These are phyloP conservation scores for Caiman crocodilus DNA, from an alignment of 2,797 vertebrate species.

Conservation along the genomic window DNA sequence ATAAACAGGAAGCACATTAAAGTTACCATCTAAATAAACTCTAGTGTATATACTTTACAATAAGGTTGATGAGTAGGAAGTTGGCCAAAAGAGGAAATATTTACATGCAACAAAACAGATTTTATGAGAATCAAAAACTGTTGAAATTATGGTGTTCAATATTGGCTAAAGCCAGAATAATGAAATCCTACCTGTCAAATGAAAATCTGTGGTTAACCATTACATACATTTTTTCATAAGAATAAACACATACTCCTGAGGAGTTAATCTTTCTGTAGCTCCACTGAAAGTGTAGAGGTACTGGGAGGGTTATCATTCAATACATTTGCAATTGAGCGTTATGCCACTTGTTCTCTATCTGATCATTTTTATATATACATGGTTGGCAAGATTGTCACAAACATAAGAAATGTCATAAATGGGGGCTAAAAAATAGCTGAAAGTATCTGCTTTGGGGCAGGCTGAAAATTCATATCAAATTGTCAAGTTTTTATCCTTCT, in stretches of 20 bases:
- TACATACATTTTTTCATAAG: neutral
- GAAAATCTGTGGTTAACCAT: neutral
- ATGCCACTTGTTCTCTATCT: neutral
- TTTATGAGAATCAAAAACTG: neutral
- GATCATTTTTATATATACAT: neutral
- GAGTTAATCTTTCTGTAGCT: neutral
- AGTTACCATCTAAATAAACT: conserved; percentile 64
- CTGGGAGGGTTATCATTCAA: neutral
- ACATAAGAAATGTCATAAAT: neutral
- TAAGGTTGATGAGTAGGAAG: conserved; percentile 42
- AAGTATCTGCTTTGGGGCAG: neutral
- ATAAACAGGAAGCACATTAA: conserved; percentile 70
- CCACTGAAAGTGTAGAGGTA: conserved; percentile 12
- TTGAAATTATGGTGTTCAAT: neutral
- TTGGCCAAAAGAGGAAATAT: neutral
- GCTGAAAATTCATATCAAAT: conserved; percentile 3
- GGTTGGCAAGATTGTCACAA: neutral
- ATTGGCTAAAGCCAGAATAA: neutral
- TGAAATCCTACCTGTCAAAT: neutral
- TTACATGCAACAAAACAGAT: neutral
- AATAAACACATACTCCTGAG: neutral
- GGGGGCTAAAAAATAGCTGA: neutral
- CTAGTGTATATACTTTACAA: conserved; percentile 34
- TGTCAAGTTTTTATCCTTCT: neutral
- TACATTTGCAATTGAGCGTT: neutral